Evolutionary conservation across 2,888 invertebrate genomes (phyloP), one percentile per base, ranked within the genome.

Genomic region (Eupsilia transversa): DNA sequence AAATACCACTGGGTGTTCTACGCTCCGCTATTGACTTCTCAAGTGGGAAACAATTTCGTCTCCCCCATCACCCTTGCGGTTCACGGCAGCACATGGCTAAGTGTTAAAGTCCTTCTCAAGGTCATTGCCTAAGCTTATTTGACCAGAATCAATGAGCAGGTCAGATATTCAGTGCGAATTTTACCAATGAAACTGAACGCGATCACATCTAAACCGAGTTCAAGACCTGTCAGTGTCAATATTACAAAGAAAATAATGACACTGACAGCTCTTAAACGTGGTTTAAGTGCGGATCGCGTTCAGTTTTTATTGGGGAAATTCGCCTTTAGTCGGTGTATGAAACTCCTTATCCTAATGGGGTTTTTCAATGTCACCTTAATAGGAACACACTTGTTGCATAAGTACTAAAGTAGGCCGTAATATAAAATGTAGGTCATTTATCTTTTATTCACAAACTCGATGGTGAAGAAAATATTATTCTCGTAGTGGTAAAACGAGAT

Each of bases 321-420:
- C n/a, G n/a, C n/a, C n/a, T n/a, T n/a, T n/a, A n/a, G 14, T 30
- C 17, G 20, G 46, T 60, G n/a, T 65, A 27, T 59, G 77, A 66
- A 60, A 30, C 52, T 49, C 54, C 20, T 68, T 54, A 54, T 7
- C 30, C 49, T 78, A 78, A 82, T 61, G 72, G 78, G 66, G 54
- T 49, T 49, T 41, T 78, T 72, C 66, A 72, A 80, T 41, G 82
- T 61, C 61, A 77, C 61, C 38, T 61, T 68, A 67, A 59, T 56
- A 54, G 35, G 27, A 63, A 77, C 56, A 57, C 65, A 81, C 78
- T 82, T 82, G 80, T 81, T 81, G 80, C 78, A 63, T 63, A n/a
- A n/a, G n/a, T n/a, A 60, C 30, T n/a, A 54, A 82, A 80, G 30
- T 33, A 46, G 41, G 20, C 54, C 2, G 33, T 60, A 46, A 54